phyloP scores from a whole-genome alignment of 2,888 invertebrate species.

The Andrena flavipes region DNA sequence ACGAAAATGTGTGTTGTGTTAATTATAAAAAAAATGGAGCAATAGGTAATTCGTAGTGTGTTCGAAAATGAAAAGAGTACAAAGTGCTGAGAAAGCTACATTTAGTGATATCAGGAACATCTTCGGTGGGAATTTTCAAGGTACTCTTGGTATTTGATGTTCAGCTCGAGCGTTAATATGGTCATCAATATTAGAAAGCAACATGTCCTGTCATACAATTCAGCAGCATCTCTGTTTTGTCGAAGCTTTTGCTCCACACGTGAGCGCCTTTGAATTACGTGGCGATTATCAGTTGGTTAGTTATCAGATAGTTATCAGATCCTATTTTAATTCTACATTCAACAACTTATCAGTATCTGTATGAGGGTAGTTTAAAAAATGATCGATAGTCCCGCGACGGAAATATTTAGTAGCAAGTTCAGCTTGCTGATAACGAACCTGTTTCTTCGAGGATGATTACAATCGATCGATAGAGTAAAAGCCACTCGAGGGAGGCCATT shows the following conservation, averaged over 20 bases:
- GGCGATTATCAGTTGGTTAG: too few relatives aligned
- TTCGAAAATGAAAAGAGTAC: not conserved
- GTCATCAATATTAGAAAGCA: too few relatives aligned
- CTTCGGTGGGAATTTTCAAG: not conserved
- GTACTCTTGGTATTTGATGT: not conserved
- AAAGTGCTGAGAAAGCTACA: not conserved
- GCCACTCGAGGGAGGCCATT: conserved; percentile 40
- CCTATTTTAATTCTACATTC: not conserved
- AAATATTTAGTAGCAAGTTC: not conserved
- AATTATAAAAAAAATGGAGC: not conserved
- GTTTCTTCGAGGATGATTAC: conserved; percentile 20
- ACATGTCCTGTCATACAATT: too few relatives aligned
- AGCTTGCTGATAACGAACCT: conserved; percentile 16
- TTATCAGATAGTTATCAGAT: not conserved
- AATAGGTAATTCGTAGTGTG: not conserved
- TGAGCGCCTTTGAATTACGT: too few relatives aligned
- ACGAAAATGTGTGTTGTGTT: not conserved
- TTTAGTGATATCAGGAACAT: not conserved
- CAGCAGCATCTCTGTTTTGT: too few relatives aligned
- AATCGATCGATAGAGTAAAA: conserved; percentile 39
- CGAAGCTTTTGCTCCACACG: too few relatives aligned
- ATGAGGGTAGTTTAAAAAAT: not conserved
- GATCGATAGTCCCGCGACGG: not conserved
- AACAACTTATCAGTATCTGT: not conserved
- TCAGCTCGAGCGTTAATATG: not conserved